Base-by-base conservation (phyloP, 2,888 invertebrate genomes). In the Trichopria drosophilae region DNA sequence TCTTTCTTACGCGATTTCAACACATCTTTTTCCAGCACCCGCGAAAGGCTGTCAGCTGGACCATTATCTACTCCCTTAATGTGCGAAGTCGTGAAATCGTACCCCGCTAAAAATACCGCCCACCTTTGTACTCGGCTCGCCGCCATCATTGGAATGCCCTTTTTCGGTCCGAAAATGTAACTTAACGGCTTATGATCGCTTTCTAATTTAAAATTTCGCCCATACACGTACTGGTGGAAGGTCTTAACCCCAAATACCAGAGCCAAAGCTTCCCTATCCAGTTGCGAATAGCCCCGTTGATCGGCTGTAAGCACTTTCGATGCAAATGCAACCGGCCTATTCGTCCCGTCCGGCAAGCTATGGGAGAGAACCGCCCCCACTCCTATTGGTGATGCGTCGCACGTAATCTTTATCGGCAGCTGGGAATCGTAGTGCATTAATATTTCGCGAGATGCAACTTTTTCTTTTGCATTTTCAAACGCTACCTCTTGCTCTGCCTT, bases 291-390 rank as follows among this genome's bases (percentile, higher is more conserved):
- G 0, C 36, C 7, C 32, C 32, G 46, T 35, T 58, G 55, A 23
- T 49, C 43, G 2, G 48, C 49, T n/a, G 51, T 58, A 26, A 59
- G 9, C 1, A 53, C 20, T 32, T 46, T 57, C 0, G 55, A 51
- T 9, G 53, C 55, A 57, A 68, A 74, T 5, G 63, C 65, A 20
- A 70, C 53, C 4, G 71, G 70, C 43, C 65, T 58, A n/a, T 59
- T 58, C n/a, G n/a, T n/a, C n/a, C n/a, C n/a, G n/a, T n/a, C n/a
- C n/a, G n/a, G n/a, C n/a, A n/a, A n/a, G n/a, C n/a, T n/a, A n/a
- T n/a, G n/a, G n/a, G n/a, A n/a, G n/a, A n/a, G n/a, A n/a, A n/a
- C n/a, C n/a, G n/a, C n/a, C n/a, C n/a, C n/a, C n/a, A n/a, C n/a
- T n/a, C n/a, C n/a, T n/a, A n/a, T n/a, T n/a, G n/a, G n/a, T n/a